Base-by-base conservation (phyloP, 2,113 vertebrate species). In the Laticauda colubrina region DNA sequence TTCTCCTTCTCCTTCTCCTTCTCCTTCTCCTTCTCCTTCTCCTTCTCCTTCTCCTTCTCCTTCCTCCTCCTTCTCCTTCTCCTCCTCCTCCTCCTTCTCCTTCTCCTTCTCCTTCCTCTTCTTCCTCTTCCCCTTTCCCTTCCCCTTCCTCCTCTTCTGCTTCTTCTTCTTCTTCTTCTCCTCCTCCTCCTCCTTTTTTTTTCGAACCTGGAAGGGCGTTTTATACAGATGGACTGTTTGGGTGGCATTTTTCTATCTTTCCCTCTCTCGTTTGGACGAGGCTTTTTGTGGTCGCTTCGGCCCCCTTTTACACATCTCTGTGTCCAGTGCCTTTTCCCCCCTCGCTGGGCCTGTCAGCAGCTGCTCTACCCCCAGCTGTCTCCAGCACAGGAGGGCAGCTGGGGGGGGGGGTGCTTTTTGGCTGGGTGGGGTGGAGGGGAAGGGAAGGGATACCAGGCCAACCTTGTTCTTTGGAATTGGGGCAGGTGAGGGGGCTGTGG, bases 161-260 rank as follows among this genome's bases (percentile, higher is more conserved):
- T 45, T 0, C 4, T 45, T 0, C 45, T 45, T 45, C 43, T 45
- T 0, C 5, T 45, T 0, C 45, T 45, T 3, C 4, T 45, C 45
- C 45, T 45, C 43, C 43, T 3, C 43, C 43, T 43, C 45, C 45
- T 45, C 45, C 45, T 45, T 45, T 45, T 45, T 45, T 45, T 86
- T 93, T 61, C 69, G 54, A 93, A 64, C 61, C 92, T 95, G 96
- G 97, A 96, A 96, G 96, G 97, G 97, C 96, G 95, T 97, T 97
- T 97, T 97, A 95, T 97, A 97, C 95, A 96, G 95, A 97, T 94
- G n/a, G 96, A 95, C 96, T 97, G 96, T 97, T 97, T 97, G 96
- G 97, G 95, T 90, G 55, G 54, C 48, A 51, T 53, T 53, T 86
- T 86, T 15, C 69, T 39, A 81, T 39, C 69, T 81, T 39, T 39